phyloP scores from a whole-genome alignment of 2,113 vertebrate species.

The Prochilodus magdalenae region DNA sequence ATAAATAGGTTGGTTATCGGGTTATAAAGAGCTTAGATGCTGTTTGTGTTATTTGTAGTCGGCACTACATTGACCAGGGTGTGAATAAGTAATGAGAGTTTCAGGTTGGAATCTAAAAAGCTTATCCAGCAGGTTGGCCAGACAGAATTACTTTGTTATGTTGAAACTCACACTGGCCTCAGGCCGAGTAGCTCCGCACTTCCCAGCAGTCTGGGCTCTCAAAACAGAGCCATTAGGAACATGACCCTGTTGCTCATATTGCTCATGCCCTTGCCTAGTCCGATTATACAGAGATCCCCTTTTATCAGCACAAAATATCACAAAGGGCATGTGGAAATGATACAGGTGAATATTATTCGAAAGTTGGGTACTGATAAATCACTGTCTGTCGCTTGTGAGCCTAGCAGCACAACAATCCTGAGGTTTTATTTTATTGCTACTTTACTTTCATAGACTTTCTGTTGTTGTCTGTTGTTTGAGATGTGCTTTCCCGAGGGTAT shows the following conservation, averaged over 20 bases:
- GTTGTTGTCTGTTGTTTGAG: not conserved
- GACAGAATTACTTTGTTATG: not conserved
- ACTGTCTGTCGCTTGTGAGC: not conserved
- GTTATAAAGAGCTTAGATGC: not conserved
- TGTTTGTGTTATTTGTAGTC: not conserved
- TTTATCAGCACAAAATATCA: not conserved
- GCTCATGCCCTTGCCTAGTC: slow-evolving; percentile 1
- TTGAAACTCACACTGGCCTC: not conserved
- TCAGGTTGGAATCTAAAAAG: not conserved
- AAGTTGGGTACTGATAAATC: not conserved
- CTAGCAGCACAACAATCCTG: not conserved
- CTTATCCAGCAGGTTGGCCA: not conserved
- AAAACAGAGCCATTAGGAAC: not conserved
- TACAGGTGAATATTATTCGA: not conserved
- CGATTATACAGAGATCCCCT: slow-evolving; percentile 1
- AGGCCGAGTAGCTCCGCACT: not conserved
- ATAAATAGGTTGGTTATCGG: no score
- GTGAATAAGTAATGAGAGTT: not conserved
- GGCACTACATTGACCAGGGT: not conserved
- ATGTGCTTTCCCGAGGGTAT: not conserved
- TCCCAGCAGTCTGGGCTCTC: not conserved
- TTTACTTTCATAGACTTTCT: not conserved
- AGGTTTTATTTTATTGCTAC: not conserved
- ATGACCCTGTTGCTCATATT: not conserved
- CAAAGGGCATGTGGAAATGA: not conserved